A percentile compares a stretch with the other conserved stretches of the same genome.
These are phyloP conservation scores for Drosophila parthenogenetica DNA, from an alignment of 2,888 invertebrate genomes.

Conservation along the genomic window DNA sequence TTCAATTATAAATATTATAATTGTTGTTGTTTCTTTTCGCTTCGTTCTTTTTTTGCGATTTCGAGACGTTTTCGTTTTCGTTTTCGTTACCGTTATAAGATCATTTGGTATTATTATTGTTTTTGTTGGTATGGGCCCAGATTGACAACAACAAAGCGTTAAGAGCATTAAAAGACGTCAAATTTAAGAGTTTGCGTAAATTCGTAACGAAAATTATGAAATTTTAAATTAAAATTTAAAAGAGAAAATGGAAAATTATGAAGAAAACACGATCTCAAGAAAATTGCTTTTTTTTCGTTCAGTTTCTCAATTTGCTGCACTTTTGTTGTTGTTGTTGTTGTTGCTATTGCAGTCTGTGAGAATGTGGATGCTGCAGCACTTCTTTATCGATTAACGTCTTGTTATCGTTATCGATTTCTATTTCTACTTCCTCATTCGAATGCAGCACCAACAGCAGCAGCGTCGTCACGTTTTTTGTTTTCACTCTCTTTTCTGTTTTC, in stretches of 20 bases:
- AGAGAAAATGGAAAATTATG: background rate
- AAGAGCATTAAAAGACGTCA: slow-evolving; percentile 36
- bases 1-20: slow-evolving; percentile 11
- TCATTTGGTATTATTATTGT: slow-evolving; percentile 9
- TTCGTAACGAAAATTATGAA: slow-evolving; percentile 3
- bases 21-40: slow-evolving; percentile 24
- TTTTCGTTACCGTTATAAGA: slow-evolving; percentile 5
- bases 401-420: background rate
- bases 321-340: slow-evolving; percentile 1
- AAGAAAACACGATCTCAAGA: background rate
- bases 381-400: slow-evolving; percentile 15
- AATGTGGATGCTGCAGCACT: slow-evolving; percentile 7
- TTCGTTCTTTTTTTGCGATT: slow-evolving; percentile 23
- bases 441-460: background rate
- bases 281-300: background rate
- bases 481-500: background rate
- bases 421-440: slow-evolving; percentile 8
- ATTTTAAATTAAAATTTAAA: background rate
- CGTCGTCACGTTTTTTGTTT: background rate
- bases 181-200: slow-evolving; percentile 9
- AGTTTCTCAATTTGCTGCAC: background rate
- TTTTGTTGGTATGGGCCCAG: slow-evolving; percentile 13
- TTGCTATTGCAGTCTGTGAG: background rate
- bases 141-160: slow-evolving; percentile 35
- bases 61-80: background rate